Evolutionary conservation across 2,797 vertebrate species (phyloP).

Genomic region (Bradypodion ventrale): DNA sequence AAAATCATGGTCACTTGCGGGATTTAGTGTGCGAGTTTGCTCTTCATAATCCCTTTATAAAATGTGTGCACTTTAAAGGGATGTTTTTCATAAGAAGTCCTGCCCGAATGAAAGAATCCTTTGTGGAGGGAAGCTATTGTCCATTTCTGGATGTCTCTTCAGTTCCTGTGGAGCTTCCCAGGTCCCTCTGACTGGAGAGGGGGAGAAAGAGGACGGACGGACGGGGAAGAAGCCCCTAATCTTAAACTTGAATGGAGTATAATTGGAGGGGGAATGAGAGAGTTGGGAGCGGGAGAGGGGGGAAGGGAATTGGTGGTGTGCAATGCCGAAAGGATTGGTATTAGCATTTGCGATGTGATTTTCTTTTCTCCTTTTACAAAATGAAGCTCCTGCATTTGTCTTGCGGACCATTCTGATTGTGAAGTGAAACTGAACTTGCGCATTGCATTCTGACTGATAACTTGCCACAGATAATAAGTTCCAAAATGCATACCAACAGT

Average conservation of each 20-base stretch:
- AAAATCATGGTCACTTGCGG: constrained; percentile 49
- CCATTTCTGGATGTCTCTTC: constrained; percentile 67
- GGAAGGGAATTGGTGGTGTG: constrained; percentile 47
- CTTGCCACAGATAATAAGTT: constrained; percentile 31
- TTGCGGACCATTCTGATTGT: constrained; percentile 69
- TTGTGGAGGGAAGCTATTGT: constrained; percentile 83
- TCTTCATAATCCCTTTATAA: constrained; percentile 74
- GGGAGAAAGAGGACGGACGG: constrained; percentile 70
- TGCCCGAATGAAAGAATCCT: constrained; percentile 75
- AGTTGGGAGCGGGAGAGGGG: constrained; percentile 50
- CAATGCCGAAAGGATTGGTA: constrained; percentile 42
- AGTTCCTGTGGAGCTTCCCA: constrained; percentile 70
- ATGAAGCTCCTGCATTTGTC: constrained; percentile 78
- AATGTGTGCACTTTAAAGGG: constrained; percentile 75
- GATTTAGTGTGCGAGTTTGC: constrained; percentile 56
- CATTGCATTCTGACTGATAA: constrained; percentile 38
- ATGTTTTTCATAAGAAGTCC: constrained; percentile 77
- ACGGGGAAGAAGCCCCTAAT: constrained; percentile 60
- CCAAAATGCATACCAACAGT: constrained; percentile 9
- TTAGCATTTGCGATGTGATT: constrained; percentile 66
- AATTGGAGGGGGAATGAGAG: constrained; percentile 68
- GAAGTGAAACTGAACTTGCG: constrained; percentile 57
- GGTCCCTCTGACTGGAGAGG: constrained; percentile 72
- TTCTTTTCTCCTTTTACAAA: constrained; percentile 70
- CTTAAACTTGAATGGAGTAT: constrained; percentile 79